Evolutionary conservation across 2,888 invertebrate genomes (phyloP), one percentile per base, ranked within the genome.

Genomic region (Scaptomyza caliginosa): DNA sequence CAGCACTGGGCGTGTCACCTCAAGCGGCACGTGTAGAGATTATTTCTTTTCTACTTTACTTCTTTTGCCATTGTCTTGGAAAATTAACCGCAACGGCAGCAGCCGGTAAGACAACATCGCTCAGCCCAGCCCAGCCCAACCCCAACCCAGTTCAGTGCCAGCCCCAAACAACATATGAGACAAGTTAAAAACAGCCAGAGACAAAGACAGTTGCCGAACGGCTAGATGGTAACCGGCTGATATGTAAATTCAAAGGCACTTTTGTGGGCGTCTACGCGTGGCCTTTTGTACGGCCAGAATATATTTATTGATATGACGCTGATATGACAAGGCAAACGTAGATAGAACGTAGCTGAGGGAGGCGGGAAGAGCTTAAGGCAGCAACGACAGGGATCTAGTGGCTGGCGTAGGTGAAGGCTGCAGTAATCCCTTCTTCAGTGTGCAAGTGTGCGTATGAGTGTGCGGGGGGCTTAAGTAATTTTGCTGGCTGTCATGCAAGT

Each of bases 231-330:
- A 71, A 54, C 71, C 59, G 66, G 16, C 60, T 48, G 73, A 75
- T 72, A 77, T 80, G 80, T 70, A 86, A 83, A 86, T 80, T 81
- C 81, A 43, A 60, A 48, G 72, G 48, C 57, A 66, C 60, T 59
- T 58, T 39, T 62, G 46, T 54, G 59, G 43, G 32, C 51, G 24
- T 40, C 56, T 63, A 48, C 65, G 63, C 75, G 71, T 63, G 63
- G 73, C 67, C 85, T 73, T 81, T 84, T 81, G 78, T 84, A 65
- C 40, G 81, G 63, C 78, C 62, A 70, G 67, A 57, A 86, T 16
- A 16, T 75, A 86, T 82, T 82, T 82, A 82, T 82, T 84, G 81
- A 82, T 86, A 86, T 84, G 81, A 86, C 75, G 85, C 78, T 69
- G 85, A 84, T 84, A 75, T 73, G 87, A 77, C 85, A 86, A 74